phyloP scores from a whole-genome alignment of 1,140 invertebrate species.

The Agraylea sexmaculata region DNA sequence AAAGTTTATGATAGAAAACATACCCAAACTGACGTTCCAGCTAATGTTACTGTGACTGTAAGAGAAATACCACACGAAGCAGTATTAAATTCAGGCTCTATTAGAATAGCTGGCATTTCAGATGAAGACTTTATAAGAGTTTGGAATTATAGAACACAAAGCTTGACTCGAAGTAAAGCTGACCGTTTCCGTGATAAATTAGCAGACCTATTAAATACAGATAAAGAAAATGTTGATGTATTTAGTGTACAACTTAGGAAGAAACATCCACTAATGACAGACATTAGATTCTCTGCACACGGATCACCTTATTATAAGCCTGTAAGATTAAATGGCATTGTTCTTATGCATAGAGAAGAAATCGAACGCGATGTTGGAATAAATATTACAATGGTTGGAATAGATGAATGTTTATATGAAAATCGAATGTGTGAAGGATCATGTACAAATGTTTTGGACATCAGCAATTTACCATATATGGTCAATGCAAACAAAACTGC shows the following conservation, averaged over 20 bases:
- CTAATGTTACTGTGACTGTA: constrained; percentile 86
- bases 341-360: constrained; percentile 86
- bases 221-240: constrained; percentile 84
- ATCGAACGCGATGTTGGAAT: constrained; percentile 89
- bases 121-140: constrained; percentile 93
- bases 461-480: constrained; percentile 82
- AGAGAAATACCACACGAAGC: constrained; percentile 92
- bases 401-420: constrained; percentile 93
- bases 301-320: constrained; percentile 93
- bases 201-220: constrained; percentile 69
- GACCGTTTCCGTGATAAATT: constrained; percentile 81
- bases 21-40: constrained; percentile 81
- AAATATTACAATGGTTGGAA: constrained; percentile 94
- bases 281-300: constrained; percentile 88
- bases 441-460: constrained; percentile 84
- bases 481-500: constrained; percentile 95
- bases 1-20: constrained; percentile 90
- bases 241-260: constrained; percentile 85
- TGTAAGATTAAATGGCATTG: constrained; percentile 84
- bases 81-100: constrained; percentile 88
- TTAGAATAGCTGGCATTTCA: constrained; percentile 85
- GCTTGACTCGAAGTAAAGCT: constrained; percentile 72
- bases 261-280: constrained; percentile 78
- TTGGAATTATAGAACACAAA: constrained; percentile 82
- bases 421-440: constrained; percentile 92